Evolutionary conservation across 2,113 vertebrate species (phyloP).

Genomic region (Leptosomus discolor): DNA sequence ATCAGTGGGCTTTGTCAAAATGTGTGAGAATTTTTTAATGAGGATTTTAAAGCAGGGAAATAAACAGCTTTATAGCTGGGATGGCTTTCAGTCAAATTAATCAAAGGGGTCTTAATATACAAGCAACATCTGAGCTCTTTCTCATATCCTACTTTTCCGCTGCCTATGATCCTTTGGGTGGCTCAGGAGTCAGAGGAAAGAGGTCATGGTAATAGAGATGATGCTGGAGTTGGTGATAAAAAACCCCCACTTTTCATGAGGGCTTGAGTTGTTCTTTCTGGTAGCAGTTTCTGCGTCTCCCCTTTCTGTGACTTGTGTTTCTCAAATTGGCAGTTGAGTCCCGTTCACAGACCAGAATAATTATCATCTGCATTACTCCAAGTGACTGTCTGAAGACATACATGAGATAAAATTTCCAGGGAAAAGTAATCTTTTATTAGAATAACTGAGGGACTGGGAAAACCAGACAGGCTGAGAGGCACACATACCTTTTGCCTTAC

Average conservation of each 20-base stretch:
- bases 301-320: background rate
- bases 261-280: background rate
- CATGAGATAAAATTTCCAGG: background rate
- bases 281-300: background rate
- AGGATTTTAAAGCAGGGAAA: background rate
- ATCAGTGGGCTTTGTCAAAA: background rate
- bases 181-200: background rate
- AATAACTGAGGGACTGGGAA: background rate
- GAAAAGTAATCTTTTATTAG: background rate
- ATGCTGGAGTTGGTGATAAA: background rate
- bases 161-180: background rate
- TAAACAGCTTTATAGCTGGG: background rate
- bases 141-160: background rate
- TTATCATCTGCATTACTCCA: background rate
- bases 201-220: background rate
- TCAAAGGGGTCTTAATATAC: background rate
- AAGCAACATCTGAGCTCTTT: background rate
- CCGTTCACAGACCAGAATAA: background rate
- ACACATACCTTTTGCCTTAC: background rate
- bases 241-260: fast-evolving
- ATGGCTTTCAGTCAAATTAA: background rate
- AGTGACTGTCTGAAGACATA: background rate
- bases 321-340: background rate
- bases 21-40: background rate
- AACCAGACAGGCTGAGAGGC: background rate